phyloP scores from a whole-genome alignment of 53 echinoderm and acorn worm genomes.

The Arbacia lixula region DNA sequence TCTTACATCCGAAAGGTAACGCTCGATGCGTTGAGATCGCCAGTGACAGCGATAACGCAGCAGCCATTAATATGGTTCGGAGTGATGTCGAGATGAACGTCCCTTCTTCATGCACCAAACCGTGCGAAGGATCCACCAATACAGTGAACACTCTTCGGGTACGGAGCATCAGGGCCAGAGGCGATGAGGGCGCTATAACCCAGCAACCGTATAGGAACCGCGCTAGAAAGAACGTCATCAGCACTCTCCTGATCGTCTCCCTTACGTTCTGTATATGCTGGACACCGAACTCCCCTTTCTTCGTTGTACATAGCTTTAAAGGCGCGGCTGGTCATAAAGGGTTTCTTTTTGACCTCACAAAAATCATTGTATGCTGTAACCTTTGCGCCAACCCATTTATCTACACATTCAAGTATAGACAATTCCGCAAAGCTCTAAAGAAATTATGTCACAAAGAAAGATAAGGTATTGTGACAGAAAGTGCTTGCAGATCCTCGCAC shows the following conservation, averaged over 20 bases:
- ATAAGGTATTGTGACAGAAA: too few species aligned
- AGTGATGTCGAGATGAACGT: too few species aligned
- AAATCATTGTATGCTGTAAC: conserved; percentile 56
- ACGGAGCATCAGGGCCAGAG: too few species aligned
- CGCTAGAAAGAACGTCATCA: conserved; percentile 21
- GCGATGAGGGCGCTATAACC: too few species aligned
- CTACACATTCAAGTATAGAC: conserved; percentile 60
- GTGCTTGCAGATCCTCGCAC: too few species aligned
- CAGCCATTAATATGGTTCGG: too few species aligned
- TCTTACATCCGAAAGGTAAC: too few species aligned
- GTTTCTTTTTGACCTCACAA: conserved; percentile 23
- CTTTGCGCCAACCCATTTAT: conserved; percentile 77
- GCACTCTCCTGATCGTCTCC: conserved; percentile 27
- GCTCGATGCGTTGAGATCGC: too few species aligned
- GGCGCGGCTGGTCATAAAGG: conserved; percentile 9
- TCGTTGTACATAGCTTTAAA: neutral
- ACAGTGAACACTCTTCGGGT: too few species aligned
- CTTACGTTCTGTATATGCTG: conserved; percentile 33
- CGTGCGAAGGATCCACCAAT: neutral
- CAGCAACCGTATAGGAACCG: neutral
- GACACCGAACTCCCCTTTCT: conserved; percentile 31
- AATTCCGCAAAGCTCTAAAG: conserved; percentile 39
- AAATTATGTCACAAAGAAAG: too few species aligned
- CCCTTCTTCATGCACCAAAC: too few species aligned
- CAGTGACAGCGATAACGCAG: too few species aligned